Evolutionary conservation across 1,140 invertebrate species (phyloP).

Genomic region (Cryptotermes secundus): DNA sequence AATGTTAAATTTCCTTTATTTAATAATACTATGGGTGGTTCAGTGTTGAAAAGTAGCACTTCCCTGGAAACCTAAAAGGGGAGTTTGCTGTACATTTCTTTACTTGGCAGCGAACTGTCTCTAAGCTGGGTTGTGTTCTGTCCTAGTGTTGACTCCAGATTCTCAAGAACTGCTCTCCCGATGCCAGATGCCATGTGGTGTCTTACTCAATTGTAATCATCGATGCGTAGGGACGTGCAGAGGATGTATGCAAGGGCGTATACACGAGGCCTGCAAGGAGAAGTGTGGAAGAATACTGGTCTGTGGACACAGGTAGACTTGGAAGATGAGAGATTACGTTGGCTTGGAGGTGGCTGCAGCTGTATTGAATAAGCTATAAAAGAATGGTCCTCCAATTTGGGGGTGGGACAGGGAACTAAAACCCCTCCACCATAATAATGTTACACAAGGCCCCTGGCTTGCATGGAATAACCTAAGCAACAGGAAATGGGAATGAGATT

Average conservation of each 20-base stretch:
- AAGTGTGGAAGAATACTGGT: slow-evolving; percentile 59
- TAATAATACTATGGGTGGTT: too few relatives aligned
- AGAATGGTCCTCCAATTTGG: too few relatives aligned
- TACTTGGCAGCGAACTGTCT: too few relatives aligned
- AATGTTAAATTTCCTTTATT: too few relatives aligned
- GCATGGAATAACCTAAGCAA: neutral
- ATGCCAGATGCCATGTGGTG: slow-evolving; percentile 52
- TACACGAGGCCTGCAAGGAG: slow-evolving; percentile 61
- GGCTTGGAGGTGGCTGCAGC: too few relatives aligned
- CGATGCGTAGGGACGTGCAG: slow-evolving; percentile 60
- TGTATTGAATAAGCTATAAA: too few relatives aligned
- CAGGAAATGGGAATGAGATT: neutral
- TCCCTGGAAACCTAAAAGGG: too few relatives aligned
- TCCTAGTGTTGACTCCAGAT: slow-evolving; percentile 12
- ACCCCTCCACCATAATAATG: too few relatives aligned
- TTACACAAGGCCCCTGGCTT: too few relatives aligned
- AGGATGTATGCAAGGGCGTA: slow-evolving; percentile 57
- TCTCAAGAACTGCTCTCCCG: slow-evolving; percentile 40
- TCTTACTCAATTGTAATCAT: slow-evolving; percentile 56
- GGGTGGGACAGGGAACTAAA: too few relatives aligned
- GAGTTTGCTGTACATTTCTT: too few relatives aligned
- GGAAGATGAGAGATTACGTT: neutral
- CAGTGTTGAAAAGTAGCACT: too few relatives aligned
- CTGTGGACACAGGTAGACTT: slow-evolving; percentile 59
- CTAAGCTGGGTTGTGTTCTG: neutral